Conservation (phyloP, 2,113 vertebrate genomes). For the Naja naja region DNA sequence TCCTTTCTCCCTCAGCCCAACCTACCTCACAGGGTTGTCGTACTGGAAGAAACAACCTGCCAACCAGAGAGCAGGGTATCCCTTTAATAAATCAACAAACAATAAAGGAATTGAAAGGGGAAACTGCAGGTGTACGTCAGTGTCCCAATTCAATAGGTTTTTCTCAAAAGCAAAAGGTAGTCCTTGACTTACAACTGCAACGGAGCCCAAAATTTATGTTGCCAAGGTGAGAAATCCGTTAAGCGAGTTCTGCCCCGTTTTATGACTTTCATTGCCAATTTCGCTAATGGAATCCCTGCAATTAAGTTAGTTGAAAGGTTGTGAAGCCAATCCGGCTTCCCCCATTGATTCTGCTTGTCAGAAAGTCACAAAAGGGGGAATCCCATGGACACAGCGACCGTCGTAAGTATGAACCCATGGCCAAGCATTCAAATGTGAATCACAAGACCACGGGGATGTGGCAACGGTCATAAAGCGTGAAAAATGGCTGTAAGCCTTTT, state of each 20-base stretch:
- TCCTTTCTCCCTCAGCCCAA: background rate
- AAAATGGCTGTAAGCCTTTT: background rate
- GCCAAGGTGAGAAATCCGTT: background rate
- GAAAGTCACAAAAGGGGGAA: background rate
- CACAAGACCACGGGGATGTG: background rate
- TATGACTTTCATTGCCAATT: background rate
- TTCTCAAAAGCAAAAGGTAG: background rate
- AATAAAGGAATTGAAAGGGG: background rate
- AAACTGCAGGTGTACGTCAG: background rate
- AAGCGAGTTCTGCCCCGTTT: background rate
- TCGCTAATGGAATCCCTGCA: background rate
- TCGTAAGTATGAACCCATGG: background rate
- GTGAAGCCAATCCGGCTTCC: background rate
- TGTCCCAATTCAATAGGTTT: background rate
- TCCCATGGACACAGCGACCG: background rate
- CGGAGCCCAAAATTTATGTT: background rate
- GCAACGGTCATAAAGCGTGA: background rate
- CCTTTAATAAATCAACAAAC: background rate
- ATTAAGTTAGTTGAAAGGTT: background rate
- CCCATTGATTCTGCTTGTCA: background rate
- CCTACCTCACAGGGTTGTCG: background rate
- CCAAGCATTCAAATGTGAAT: background rate
- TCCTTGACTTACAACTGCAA: too few species aligned
- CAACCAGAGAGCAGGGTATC: background rate
- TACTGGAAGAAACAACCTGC: background rate